A percentile compares a stretch with the other conserved stretches of the same genome.
Evolutionary conservation across 2,888 invertebrate species (phyloP).

Genomic region (Pristionchus exspectatus): DNA sequence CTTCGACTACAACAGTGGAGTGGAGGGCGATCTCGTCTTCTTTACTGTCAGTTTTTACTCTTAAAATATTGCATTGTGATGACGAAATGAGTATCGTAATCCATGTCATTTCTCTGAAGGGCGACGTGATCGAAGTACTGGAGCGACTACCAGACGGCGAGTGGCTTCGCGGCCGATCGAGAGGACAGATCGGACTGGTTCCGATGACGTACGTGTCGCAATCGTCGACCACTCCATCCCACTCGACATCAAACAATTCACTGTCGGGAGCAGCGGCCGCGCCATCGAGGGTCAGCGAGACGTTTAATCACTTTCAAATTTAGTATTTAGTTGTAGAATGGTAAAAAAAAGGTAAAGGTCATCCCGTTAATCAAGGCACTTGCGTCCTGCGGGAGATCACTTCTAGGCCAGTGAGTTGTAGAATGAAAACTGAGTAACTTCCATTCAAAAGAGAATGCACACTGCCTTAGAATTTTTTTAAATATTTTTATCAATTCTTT

Average conservation of each 20-base stretch:
- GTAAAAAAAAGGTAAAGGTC: too few species aligned
- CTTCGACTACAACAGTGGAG: slow-evolving; percentile 72
- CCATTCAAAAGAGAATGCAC: too few species aligned
- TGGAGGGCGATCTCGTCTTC: slow-evolving; percentile 62
- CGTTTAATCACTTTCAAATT: too few species aligned
- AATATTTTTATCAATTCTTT: too few species aligned
- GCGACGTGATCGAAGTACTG: slow-evolving; percentile 53
- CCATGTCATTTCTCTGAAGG: neutral
- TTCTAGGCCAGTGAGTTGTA: too few species aligned
- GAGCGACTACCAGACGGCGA: slow-evolving; percentile 51
- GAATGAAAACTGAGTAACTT: neutral
- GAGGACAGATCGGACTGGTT: slow-evolving; percentile 48
- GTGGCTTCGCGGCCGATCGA: slow-evolving; percentile 38
- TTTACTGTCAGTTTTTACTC: neutral
- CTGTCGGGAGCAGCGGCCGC: neutral
- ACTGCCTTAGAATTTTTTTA: too few species aligned
- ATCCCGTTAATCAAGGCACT: too few species aligned
- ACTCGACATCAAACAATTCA: neutral
- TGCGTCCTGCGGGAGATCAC: too few species aligned
- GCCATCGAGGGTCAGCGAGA: neutral
- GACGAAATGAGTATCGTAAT: neutral
- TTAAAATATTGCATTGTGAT: neutral
- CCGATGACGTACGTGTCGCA: slow-evolving; percentile 50
- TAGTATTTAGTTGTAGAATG: too few species aligned
- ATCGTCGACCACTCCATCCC: neutral